Base-by-base conservation (phyloP, 2,888 invertebrate genomes). In the Unio delphinus region DNA sequence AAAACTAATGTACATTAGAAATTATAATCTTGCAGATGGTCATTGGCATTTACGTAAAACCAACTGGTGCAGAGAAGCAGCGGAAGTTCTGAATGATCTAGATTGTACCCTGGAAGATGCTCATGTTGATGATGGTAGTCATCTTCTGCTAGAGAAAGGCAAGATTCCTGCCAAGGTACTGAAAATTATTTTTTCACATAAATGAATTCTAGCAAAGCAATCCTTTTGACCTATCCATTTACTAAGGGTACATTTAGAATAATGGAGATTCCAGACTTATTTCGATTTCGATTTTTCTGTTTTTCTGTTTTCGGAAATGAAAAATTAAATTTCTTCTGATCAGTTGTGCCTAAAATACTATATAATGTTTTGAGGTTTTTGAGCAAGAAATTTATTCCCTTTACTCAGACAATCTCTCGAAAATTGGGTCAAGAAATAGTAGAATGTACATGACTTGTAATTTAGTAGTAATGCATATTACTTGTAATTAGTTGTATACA, bases 41-140 rank as follows among this genome's bases (percentile, higher is more conserved):
- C 78, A 83, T n/a, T 89, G 88, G 88, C 88, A 88, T 74, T 71
- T 89, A 57, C 79, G 88, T 1, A 84, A 82, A 68, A 87, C 87
- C 1, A 87, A 88, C 73, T 88, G 86, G 85, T 87, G 84, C 76
- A 84, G 86, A 2, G 89, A 89, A 61, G 80, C 86, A 23, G 82
- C 82, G 7, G 83, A 84, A 30, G 72, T 88, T 5, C 74, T 89
- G 23, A 86, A 88, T 75, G 87, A 89, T 65, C 73, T 80, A 61
- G 82, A 83, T 23, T 67, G 73, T 4, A 78, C 80, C 17, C 73
- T 89, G 65, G 78, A 82, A 26, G 69, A 80, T n/a, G 77, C 80
- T 67, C 75, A 80, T 4, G 72, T 88, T 11, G 82, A 81, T 65
- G 82, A 87, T 75, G 88, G 89, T 15, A 86, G 88, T 72, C 78